phyloP scores from a whole-genome alignment of 1,140 invertebrate species.

The Aphis craccivora region DNA sequence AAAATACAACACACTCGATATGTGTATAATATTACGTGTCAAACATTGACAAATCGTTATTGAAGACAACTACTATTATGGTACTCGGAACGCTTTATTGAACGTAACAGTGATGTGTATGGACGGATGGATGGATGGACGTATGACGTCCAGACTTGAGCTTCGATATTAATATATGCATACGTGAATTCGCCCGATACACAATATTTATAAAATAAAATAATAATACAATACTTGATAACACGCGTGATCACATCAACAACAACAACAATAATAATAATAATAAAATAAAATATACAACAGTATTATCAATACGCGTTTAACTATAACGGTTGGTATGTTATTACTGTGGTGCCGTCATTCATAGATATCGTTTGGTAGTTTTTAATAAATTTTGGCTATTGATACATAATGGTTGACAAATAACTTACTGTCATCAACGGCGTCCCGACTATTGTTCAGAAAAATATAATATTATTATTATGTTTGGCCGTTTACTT shows the following conservation, averaged over 20 bases:
- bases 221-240: slow-evolving; percentile 25
- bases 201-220: neutral
- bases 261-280: neutral
- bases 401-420: neutral
- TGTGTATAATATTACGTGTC: slow-evolving; percentile 18
- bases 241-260: too few species aligned
- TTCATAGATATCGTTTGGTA: neutral
- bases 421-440: neutral
- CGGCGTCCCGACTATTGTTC: neutral
- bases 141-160: neutral
- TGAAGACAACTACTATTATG: neutral
- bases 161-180: neutral
- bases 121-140: neutral
- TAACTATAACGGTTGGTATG: neutral
- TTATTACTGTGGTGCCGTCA: neutral
- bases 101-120: neutral
- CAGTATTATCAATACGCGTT: neutral
- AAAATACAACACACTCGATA: neutral
- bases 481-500: neutral
- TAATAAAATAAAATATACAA: neutral
- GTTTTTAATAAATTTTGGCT: neutral
- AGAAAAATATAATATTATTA: neutral
- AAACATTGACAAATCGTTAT: slow-evolving; percentile 55
- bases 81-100: neutral
- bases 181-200: neutral